Conservation (phyloP, 2,888 invertebrate genomes). For the Hirudinaria manillensis region DNA sequence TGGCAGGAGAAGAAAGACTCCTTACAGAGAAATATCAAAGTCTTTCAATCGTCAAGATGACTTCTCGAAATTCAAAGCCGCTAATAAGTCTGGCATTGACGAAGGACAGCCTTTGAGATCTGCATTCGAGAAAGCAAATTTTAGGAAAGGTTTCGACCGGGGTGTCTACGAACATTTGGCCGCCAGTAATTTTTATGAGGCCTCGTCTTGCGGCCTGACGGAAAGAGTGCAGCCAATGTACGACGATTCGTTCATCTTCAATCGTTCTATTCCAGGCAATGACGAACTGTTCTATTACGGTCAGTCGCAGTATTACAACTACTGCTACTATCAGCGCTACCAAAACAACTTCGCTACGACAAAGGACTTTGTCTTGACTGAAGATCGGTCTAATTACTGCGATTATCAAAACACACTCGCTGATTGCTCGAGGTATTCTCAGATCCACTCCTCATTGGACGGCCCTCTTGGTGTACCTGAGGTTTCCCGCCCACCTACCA, state of each 20-base stretch:
- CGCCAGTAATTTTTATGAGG: background rate
- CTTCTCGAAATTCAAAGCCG: conserved; percentile 33
- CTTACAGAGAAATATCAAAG: conserved; percentile 43
- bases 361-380: background rate
- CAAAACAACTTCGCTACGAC: background rate
- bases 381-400: background rate
- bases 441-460: no score
- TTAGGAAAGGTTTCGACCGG: background rate
- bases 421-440: background rate
- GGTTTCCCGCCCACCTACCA: no score
- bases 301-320: background rate
- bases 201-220: background rate
- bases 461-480: no score
- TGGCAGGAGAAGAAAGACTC: conserved; percentile 61
- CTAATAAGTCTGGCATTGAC: background rate
- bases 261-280: background rate
- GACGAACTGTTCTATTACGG: background rate
- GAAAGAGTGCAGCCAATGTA: background rate
- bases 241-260: background rate
- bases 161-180: background rate
- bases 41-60: conserved; percentile 40
- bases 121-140: background rate
- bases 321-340: conserved; percentile 8
- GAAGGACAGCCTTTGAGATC: background rate
- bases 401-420: background rate